These are phyloP conservation scores for Emydura subglobosa DNA, from an alignment of 2,113 vertebrate genomes.

Conservation along the genomic window DNA sequence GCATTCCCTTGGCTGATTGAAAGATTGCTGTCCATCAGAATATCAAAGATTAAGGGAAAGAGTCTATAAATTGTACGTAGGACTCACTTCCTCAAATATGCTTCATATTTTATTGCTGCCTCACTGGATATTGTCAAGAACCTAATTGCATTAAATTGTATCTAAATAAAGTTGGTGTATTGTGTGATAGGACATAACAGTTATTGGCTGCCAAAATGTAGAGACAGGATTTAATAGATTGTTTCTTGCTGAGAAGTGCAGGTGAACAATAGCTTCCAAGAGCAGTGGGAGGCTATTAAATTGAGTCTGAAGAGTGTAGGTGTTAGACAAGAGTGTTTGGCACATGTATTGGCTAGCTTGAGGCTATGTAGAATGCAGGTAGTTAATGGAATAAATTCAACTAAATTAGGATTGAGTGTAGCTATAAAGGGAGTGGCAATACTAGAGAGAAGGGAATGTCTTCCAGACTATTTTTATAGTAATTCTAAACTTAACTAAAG, in stretches of 20 bases:
- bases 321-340: background rate
- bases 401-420: background rate
- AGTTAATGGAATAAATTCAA: constrained; percentile 14
- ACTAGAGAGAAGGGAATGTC: constrained; percentile 35
- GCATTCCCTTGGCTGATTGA: background rate
- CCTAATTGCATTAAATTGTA: background rate
- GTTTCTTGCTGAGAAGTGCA: background rate
- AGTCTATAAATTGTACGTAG: background rate
- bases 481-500: constrained; percentile 11
- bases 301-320: background rate
- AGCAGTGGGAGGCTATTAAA: background rate
- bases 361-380: background rate
- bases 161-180: background rate
- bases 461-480: constrained; percentile 24
- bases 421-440: constrained; percentile 8
- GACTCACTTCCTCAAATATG: background rate
- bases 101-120: background rate
- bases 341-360: background rate
- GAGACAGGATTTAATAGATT: background rate
- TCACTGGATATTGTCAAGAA: background rate
- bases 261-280: background rate
- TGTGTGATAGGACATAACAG: background rate
- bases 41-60: background rate
- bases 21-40: background rate
- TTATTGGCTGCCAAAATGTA: background rate